Conservation (phyloP, 2,888 invertebrate species). For the Ophraella communa region DNA sequence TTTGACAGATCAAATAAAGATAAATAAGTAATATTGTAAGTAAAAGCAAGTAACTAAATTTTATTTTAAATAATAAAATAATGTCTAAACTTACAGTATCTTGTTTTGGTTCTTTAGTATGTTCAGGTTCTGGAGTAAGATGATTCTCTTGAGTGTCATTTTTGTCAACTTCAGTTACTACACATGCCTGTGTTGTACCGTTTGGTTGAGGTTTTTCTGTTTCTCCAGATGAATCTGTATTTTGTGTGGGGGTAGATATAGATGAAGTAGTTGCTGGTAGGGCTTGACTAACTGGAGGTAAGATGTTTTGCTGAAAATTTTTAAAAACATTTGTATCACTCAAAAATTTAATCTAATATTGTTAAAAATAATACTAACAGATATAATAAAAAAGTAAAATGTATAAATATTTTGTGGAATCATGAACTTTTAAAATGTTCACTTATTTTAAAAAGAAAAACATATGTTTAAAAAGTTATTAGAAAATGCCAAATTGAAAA, state of each 20-base stretch:
- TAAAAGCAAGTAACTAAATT: too few species aligned
- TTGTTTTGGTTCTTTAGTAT: conserved; percentile 16
- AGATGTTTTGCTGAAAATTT: conserved; percentile 42
- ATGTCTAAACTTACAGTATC: not conserved
- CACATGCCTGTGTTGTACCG: conserved; percentile 50
- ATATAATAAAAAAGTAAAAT: too few species aligned
- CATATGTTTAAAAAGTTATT: too few species aligned
- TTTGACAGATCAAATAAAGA: too few species aligned
- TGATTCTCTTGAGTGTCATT: conserved; percentile 46
- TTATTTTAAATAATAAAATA: too few species aligned
- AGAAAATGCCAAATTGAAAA: too few species aligned
- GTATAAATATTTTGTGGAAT: too few species aligned
- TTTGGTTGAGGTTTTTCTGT: conserved; percentile 54
- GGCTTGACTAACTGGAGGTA: conserved; percentile 50
- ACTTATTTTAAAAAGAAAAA: too few species aligned
- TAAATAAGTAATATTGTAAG: too few species aligned
- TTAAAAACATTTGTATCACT: not conserved
- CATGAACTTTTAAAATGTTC: too few species aligned
- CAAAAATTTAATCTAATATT: not conserved
- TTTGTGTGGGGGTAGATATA: not conserved
- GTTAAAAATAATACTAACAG: too few species aligned
- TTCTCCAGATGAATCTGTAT: conserved; percentile 12
- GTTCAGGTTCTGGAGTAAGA: conserved; percentile 35
- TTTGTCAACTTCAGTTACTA: conserved; percentile 29
- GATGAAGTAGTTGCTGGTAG: conserved; percentile 41